Conservation (phyloP, 2,888 invertebrate genomes). For the Poecilobothrus nobilitatus region DNA sequence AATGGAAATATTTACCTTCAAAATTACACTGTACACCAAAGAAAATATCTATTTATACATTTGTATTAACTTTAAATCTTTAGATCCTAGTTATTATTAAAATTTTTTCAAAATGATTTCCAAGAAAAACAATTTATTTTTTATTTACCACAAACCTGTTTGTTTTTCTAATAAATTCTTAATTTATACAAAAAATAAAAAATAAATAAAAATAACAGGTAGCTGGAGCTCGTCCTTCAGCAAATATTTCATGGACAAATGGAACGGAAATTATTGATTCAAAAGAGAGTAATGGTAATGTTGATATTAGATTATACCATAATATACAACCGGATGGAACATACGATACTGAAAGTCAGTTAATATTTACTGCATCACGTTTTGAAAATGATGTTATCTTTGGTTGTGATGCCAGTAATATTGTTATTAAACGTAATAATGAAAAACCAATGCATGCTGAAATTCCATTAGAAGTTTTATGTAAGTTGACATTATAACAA, state of each 20-base stretch:
- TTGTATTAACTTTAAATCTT: no score
- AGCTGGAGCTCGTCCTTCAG: constrained; percentile 72
- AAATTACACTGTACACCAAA: no score
- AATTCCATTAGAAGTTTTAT: constrained; percentile 70
- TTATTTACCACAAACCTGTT: no score
- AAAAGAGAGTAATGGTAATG: constrained; percentile 29
- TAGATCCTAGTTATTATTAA: no score
- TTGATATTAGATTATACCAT: not conserved
- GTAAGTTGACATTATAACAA: constrained; percentile 60
- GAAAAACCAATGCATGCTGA: constrained; percentile 67
- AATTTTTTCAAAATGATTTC: no score
- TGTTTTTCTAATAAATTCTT: no score
- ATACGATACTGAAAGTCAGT: constrained; percentile 66
- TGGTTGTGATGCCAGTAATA: constrained; percentile 73
- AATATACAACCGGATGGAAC: constrained; percentile 55
- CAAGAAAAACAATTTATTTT: no score
- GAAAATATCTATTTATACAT: no score
- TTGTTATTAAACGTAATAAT: constrained; percentile 62
- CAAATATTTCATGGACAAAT: constrained; percentile 78
- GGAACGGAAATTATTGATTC: constrained; percentile 48
- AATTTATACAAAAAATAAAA: no score
- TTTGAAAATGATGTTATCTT: constrained; percentile 72
- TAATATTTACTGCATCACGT: constrained; percentile 70
- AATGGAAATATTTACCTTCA: no score
- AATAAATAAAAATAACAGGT: constrained; percentile 41